phyloP scores from a whole-genome alignment of 2,797 vertebrate genomes.

The Pseudochromis fuscus region DNA sequence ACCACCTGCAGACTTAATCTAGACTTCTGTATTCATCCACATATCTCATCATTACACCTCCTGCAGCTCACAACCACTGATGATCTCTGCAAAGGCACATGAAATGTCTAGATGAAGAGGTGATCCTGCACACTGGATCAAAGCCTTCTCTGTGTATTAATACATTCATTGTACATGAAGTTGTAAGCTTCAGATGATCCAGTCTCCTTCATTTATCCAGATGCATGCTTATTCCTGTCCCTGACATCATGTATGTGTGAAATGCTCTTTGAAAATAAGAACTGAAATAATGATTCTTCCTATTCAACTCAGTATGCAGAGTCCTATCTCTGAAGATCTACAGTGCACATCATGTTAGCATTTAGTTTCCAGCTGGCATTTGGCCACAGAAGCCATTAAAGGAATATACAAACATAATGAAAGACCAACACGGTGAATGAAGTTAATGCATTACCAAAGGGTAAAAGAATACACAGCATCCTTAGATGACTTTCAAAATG shows the following conservation, averaged over 20 bases:
- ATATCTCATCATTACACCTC: conserved; percentile 46
- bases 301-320: conserved; percentile 31
- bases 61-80: conserved; percentile 21
- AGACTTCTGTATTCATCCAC: conserved; percentile 50
- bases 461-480: conserved; percentile 35
- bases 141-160: conserved; percentile 13
- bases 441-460: conserved; percentile 40
- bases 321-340: conserved; percentile 21
- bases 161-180: not conserved
- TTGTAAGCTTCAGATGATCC: not conserved
- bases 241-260: conserved; percentile 6
- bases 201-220: conserved; percentile 16
- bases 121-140: conserved; percentile 10
- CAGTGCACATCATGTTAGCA: conserved; percentile 34
- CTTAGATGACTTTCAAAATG: conserved; percentile 19
- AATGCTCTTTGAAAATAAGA: conserved; percentile 1
- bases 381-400: conserved; percentile 63
- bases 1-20: conserved; percentile 60
- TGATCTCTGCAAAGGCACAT: conserved; percentile 25
- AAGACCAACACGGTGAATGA: conserved; percentile 35
- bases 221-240: not conserved
- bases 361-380: conserved; percentile 54
- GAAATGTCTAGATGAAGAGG: conserved; percentile 29
- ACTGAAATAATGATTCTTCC: conserved; percentile 31
- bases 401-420: conserved; percentile 62